Conservation (phyloP, 2,113 vertebrate species). For the Lathamus discolor region DNA sequence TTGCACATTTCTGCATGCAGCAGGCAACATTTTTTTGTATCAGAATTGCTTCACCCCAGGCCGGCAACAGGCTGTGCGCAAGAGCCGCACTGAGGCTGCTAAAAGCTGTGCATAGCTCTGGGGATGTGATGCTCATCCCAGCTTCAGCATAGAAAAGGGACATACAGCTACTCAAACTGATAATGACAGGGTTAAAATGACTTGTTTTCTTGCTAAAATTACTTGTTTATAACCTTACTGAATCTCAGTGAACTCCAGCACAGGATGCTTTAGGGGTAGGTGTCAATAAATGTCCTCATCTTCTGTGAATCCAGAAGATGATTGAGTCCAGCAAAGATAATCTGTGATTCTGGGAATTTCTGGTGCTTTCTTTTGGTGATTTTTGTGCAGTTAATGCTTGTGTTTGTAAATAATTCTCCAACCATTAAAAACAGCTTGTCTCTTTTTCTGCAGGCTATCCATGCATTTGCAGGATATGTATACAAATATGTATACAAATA, state of each 20-base stretch:
- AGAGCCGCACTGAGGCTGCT: background rate
- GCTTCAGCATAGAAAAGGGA: background rate
- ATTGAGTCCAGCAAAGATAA: background rate
- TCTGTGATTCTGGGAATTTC: background rate
- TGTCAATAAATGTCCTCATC: background rate
- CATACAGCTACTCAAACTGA: background rate
- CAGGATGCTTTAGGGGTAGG: background rate
- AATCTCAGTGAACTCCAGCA: background rate
- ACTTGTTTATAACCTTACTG: background rate
- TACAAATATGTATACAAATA: background rate
- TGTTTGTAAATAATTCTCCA: slow-evolving; percentile 36
- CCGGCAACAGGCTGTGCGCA: background rate
- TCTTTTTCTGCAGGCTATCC: background rate
- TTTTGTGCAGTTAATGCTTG: background rate
- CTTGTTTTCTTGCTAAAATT: background rate
- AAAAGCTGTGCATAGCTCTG: background rate
- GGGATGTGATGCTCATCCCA: background rate
- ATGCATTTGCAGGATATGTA: background rate
- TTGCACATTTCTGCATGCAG: background rate
- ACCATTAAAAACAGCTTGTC: slow-evolving; percentile 18
- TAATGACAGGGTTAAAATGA: background rate
- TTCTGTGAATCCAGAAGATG: background rate
- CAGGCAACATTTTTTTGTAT: background rate
- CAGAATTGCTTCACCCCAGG: background rate
- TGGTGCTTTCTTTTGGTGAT: background rate